Evolutionary conservation across 2,888 invertebrate species (phyloP).

Genomic region (Eilema caniola): DNA sequence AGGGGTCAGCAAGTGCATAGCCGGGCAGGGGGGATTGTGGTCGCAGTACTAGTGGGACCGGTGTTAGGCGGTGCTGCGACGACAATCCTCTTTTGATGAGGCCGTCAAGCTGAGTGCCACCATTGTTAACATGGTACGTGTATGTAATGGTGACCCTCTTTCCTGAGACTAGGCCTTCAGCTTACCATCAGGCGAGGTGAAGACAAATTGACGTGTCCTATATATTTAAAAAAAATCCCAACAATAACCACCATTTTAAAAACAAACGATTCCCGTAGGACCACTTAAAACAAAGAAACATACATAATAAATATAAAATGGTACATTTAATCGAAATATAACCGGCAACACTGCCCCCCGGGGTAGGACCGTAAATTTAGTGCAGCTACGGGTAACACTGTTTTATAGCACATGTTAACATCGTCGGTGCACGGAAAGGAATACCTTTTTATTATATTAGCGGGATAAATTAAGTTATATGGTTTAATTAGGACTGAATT

Average conservation of each 20-base stretch:
- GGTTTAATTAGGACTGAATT: not conserved
- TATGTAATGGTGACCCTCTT: too few species aligned
- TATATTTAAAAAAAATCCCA: too few species aligned
- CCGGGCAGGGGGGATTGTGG: too few species aligned
- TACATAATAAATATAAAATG: conserved; percentile 32
- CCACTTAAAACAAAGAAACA: conserved; percentile 24
- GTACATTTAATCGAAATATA: conserved; percentile 41
- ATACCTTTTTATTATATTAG: conserved; percentile 17
- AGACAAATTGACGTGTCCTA: too few species aligned
- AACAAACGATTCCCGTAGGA: conserved; percentile 11
- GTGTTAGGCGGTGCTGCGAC: too few species aligned
- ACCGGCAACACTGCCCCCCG: conserved; percentile 32
- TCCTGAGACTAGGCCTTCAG: too few species aligned
- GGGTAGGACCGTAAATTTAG: conserved; percentile 28
- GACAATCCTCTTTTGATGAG: too few species aligned
- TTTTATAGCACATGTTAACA: conserved; percentile 34
- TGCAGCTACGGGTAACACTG: conserved; percentile 21
- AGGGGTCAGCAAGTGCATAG: too few species aligned
- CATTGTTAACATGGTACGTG: too few species aligned
- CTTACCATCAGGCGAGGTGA: too few species aligned
- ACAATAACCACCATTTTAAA: not conserved
- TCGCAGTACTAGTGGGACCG: too few species aligned
- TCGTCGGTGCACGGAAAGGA: conserved; percentile 9
- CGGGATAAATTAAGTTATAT: conserved; percentile 8
- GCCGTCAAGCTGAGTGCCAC: too few species aligned